Base-by-base conservation (phyloP, 2,113 vertebrate species). In the Protobothrops mucrosquamatus region DNA sequence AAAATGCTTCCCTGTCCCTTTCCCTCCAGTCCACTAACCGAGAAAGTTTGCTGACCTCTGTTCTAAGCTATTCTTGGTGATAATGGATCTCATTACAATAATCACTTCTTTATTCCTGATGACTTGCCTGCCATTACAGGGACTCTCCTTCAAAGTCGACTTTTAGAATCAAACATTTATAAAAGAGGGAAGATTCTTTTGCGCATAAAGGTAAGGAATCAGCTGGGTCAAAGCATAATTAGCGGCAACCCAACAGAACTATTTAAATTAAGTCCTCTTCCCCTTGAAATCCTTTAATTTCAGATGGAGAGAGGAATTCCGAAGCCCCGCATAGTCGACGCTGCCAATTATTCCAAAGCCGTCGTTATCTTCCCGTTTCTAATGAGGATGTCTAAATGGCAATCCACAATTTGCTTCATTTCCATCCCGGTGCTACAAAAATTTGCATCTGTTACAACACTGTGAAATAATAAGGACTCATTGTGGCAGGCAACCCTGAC, bases 31-130 rank as follows among this genome's bases (percentile, higher is more conserved):
- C 48, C 48, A 9, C 48, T 51, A 51, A 51, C 48, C 8, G 0
- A 51, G 48, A 51, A 51, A 9, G 48, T 51, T 51, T 51, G 48
- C 48, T 51, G 48, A 51, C 8, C 48, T 51, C 48, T 51, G 48
- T 97, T 96, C 93, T 92, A 95, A 96, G 94, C 93, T 96, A 94
- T 92, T 86, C 26, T 90, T 34, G 81, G 92, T 69, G 89, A 92
- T 95, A 93, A 91, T 95, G 93, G 87, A 91, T 64, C 92, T 97
- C n/a, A 46, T 96, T 96, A 95, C 48, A 95, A 88, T 95, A 96
- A 92, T 92, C 92, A 90, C 93, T 96, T 91, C 87, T 94, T 96
- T 96, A 93, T 96, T 94, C 94, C 94, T 95, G 64, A 92, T 88
- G 94, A 91, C 93, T 96, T 95, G 92, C 89, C 96, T 95, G 95